Evolutionary conservation across 1,140 invertebrate genomes (phyloP), one percentile per base, ranked within the genome.

Genomic region (Elymnias hypermnestra): DNA sequence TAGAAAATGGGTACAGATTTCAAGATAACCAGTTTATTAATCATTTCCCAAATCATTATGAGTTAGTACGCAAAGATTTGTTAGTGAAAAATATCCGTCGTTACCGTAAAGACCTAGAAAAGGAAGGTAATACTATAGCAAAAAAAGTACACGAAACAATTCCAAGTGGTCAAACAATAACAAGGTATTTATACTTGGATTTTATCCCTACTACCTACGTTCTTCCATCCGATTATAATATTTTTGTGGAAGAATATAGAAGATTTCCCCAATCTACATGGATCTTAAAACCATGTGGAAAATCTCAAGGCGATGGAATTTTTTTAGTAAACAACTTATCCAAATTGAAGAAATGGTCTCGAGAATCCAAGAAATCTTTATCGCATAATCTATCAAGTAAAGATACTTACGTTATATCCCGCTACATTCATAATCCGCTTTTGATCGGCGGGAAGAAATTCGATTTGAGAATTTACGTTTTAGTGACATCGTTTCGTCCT

Each of bases 11-110:
- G 9, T 21, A 36, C 15, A 17, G 23, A 29, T 14, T 46, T 28
- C 14, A 29, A 28, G 43, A 46, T 8, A 46, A 28, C n/a, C 43
- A 46, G 15, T 21, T 46, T n/a, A 38, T 46, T 8, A 46, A 46
- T 14, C 33, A 46, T 38, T 46, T 46, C 9, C 43, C 43, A 7
- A 46, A 46, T 38, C 43, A 58, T 42, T 66, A 66, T 33, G 66
- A 70, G 40, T 29, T 70, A 23, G 63, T 59, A 2, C 38, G 59
- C 6, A 98, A 98, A 84, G 96, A 98, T 87, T 83, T 97, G 8
- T 87, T 98, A 51, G 96, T 97, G 6, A 97, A 97, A 86, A 98
- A 98, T 75, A 97, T 98, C 25, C 98, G 98, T 72, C 87, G 96
- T 22, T 98, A 98, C 79, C 85, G 95, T 19, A 94, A 96, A 65